Evolutionary conservation across 2,797 vertebrate genomes (phyloP).

Genomic region (Luscinia megarhynchos): DNA sequence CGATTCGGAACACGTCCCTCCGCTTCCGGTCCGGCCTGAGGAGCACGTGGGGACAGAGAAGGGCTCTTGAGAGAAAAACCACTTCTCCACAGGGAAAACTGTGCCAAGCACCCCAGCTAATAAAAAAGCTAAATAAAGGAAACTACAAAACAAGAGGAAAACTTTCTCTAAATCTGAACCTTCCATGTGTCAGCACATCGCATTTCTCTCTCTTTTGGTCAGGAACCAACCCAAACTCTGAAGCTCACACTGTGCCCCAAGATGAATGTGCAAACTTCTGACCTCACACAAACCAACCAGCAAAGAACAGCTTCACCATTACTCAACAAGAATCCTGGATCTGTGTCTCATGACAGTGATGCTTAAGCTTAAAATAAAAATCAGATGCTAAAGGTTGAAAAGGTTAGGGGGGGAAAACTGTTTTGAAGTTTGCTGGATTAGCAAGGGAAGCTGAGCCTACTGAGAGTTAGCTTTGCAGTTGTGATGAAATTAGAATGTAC

Average conservation of each 20-base stretch:
- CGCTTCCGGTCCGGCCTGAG: constrained; percentile 86
- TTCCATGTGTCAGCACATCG: neutral
- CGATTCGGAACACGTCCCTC: constrained; percentile 85
- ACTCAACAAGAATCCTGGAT: neutral
- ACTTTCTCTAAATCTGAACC: neutral
- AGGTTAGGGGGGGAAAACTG: neutral
- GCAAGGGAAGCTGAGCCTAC: neutral
- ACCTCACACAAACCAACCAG: neutral
- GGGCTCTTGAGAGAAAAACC: neutral
- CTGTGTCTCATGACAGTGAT: neutral
- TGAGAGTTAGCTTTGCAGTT: neutral
- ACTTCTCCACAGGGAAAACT: neutral
- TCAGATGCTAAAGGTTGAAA: neutral
- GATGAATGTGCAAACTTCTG: neutral
- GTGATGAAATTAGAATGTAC: neutral
- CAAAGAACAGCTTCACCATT: neutral
- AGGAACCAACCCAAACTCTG: neutral
- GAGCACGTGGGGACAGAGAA: neutral
- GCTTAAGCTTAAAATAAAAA: neutral
- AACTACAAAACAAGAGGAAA: neutral
- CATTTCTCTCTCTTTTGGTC: neutral
- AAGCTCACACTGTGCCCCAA: neutral
- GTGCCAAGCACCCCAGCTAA: neutral
- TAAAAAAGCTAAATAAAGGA: neutral
- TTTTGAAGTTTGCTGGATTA: constrained; percentile 1